Conservation (phyloP, 2,113 vertebrate species). For the Xiphophorus maculatus region DNA sequence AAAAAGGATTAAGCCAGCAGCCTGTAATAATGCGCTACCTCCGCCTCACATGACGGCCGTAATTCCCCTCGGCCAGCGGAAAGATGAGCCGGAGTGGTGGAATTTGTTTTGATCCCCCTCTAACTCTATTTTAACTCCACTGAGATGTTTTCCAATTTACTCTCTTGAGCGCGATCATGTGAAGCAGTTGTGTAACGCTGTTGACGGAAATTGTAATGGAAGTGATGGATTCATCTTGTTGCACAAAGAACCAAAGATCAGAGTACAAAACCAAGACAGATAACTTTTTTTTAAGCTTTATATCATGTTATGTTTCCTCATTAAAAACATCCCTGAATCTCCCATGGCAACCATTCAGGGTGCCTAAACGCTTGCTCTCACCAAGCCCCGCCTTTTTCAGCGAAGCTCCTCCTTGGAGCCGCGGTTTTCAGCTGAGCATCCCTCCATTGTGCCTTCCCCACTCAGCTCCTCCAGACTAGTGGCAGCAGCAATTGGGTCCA, state of each 20-base stretch:
- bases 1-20: conserved; percentile 78
- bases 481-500: too few relatives aligned
- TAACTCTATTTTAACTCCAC: conserved; percentile 53
- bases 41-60: conserved; percentile 75
- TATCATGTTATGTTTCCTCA: too few relatives aligned
- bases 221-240: not conserved
- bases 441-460: too few relatives aligned
- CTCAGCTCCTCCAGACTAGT: too few relatives aligned
- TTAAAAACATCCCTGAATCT: too few relatives aligned
- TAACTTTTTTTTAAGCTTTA: not conserved
- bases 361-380: too few relatives aligned
- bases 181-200: not conserved
- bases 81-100: conserved; percentile 47
- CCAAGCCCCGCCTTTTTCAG: too few relatives aligned
- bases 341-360: too few relatives aligned
- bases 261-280: not conserved
- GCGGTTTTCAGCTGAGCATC: too few relatives aligned
- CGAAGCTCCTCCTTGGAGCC: too few relatives aligned
- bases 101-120: conserved; percentile 39
- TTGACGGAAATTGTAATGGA: not conserved
- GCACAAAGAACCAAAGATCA: not conserved
- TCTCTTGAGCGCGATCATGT: conserved; percentile 17
- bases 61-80: conserved; percentile 17
- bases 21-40: conserved; percentile 74
- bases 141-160: conserved; percentile 49